Evolutionary conservation across 1,140 invertebrate genomes (phyloP), one percentile per base, ranked within the genome.

Genomic region (Anagrus nilaparvatae): DNA sequence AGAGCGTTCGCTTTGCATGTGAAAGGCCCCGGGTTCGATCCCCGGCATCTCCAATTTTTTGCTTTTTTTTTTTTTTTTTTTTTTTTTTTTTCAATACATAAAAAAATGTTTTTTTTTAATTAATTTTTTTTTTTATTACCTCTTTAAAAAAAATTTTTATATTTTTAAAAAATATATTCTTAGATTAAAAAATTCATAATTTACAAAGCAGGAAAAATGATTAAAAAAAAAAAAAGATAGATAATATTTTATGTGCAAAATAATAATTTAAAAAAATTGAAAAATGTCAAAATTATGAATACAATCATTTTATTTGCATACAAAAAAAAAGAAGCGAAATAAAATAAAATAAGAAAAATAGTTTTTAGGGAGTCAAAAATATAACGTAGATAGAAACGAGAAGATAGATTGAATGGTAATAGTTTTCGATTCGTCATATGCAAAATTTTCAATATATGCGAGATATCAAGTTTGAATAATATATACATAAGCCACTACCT

Each of bases 21-120:
- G 76, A 76, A 76, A 79, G 75, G 76, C 67, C 76, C 75, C 69
- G 76, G 75, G 75, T 78, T 78, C 76, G 70, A 78, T 76, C 74
- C 76, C 76, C 76, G 69, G 76, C 73, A 75, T 70, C 73, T 77
- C 73, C 72, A 75, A 38, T 47, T 59, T 62, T 63, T 63, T 65
- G 63, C 44, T 47, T 31, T 38, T 41, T 41, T 31, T 14, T 18
- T 23, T 50, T 42, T 41, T 10, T 18, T 38, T 25, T 28, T 42
- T 5, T 21, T 13, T n/a, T 8, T 8, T 25, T 12, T 8, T 12
- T 25, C 12, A 6, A 9, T 28, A 36, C 19, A 0, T 33, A 16
- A 2, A 9, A 18, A 16, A 12, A 3, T 33, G 24, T 25, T 25
- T 12, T 25, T 25, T 25, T 12, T 25, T 6, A 25, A 25, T 25